phyloP scores from a whole-genome alignment of 2,113 vertebrate species.

The Scalopus aquaticus region DNA sequence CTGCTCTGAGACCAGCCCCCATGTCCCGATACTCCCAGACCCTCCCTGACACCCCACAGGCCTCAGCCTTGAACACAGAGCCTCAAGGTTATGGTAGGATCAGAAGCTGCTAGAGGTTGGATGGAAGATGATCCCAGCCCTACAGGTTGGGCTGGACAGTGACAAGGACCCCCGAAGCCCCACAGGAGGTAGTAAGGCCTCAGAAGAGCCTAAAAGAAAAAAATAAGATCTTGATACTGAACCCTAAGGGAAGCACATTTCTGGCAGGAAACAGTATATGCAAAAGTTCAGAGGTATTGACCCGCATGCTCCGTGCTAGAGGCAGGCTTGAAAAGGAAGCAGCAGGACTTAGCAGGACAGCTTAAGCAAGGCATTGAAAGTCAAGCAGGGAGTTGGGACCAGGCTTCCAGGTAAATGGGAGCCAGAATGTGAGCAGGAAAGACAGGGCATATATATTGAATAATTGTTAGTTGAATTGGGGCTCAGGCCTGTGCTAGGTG shows the following conservation, averaged over 20 bases:
- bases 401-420: not conserved
- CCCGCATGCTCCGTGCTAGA: not conserved
- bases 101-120: not conserved
- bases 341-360: not conserved
- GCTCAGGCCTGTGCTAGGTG: not conserved
- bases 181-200: not conserved
- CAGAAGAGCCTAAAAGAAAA: not conserved
- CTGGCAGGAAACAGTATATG: not conserved
- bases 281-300: not conserved
- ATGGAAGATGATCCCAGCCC: not conserved
- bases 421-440: not conserved
- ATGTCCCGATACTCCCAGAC: not conserved
- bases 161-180: not conserved
- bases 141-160: not conserved
- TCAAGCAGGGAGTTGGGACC: not conserved
- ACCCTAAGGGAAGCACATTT: not conserved
- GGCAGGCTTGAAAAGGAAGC: not conserved
- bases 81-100: not conserved
- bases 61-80: not conserved
- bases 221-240: not conserved
- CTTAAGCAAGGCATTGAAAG: not conserved
- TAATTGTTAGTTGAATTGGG: not conserved
- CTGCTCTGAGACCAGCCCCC: constrained; percentile 21
- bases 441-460: not conserved
- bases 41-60: not conserved